phyloP scores from a whole-genome alignment of 1,140 invertebrate species.

The Paracyclopina nana region DNA sequence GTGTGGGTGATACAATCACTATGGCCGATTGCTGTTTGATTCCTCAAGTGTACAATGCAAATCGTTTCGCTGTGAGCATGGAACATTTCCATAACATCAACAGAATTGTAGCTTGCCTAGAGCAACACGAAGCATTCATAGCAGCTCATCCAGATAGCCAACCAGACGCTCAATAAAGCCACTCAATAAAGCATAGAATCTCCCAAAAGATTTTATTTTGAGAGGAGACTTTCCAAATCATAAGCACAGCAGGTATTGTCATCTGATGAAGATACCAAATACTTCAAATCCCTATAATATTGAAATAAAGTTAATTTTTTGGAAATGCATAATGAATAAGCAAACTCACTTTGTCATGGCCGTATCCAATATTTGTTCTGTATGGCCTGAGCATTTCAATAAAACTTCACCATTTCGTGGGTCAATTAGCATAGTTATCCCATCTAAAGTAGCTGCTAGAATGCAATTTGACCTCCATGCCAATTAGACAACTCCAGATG shows the following conservation, averaged over 20 bases:
- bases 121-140: constrained; percentile 61
- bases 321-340: no score
- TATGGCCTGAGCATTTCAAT: not conserved
- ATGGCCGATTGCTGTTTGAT: constrained; percentile 86
- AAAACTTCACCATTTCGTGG: not conserved
- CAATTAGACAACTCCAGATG: not conserved
- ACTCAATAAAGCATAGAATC: constrained; percentile 49
- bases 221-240: no score
- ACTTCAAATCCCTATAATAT: no score
- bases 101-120: constrained; percentile 46
- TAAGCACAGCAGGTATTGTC: no score
- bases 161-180: constrained; percentile 84
- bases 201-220: no score
- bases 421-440: not conserved
- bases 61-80: constrained; percentile 53
- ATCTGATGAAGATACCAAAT: no score
- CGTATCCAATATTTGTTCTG: no score
- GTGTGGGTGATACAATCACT: constrained; percentile 77
- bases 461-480: not conserved
- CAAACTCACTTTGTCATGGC: no score
- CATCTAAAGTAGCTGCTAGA: constrained; percentile 7
- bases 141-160: constrained; percentile 67
- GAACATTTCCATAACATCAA: constrained; percentile 67
- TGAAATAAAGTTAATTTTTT: no score
- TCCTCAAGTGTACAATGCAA: constrained; percentile 76